Conservation (phyloP, 2,113 vertebrate species). For the Oreochromis tanganicae region DNA sequence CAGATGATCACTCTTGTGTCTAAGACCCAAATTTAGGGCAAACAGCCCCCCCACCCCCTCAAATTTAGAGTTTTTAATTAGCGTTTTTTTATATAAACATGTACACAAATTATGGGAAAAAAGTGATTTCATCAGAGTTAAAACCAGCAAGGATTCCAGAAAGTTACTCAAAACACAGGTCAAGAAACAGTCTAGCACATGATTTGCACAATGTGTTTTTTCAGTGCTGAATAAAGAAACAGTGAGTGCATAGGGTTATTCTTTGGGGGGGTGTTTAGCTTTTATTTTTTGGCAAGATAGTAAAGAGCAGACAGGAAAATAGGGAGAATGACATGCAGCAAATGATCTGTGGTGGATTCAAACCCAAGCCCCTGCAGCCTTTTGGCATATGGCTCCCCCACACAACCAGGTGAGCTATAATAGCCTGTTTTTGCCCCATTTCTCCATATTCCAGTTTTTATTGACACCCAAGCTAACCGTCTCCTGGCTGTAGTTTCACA, state of each 20-base stretch:
- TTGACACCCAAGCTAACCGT: not conserved
- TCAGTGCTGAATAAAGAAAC: not conserved
- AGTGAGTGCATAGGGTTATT: not conserved
- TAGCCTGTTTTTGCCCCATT: fast-evolving
- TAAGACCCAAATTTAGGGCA: not conserved
- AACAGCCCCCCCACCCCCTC: not conserved
- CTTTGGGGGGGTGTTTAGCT: not conserved
- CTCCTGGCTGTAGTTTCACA: not conserved
- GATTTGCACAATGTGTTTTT: not conserved
- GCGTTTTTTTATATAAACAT: not conserved
- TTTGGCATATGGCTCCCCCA: not conserved
- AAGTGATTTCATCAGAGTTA: not conserved
- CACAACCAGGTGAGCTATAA: not conserved
- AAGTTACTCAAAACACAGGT: not conserved
- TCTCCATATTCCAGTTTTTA: not conserved
- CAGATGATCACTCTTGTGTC: not conserved
- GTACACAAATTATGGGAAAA: not conserved
- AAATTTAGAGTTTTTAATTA: not conserved
- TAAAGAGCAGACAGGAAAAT: not conserved
- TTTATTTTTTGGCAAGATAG: not conserved
- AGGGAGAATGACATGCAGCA: not conserved
- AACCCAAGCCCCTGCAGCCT: not conserved
- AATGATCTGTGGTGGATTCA: not conserved
- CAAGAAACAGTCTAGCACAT: not conserved
- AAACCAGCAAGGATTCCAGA: not conserved